Conservation (phyloP, 2,113 vertebrate species). For the Gulo gulo region DNA sequence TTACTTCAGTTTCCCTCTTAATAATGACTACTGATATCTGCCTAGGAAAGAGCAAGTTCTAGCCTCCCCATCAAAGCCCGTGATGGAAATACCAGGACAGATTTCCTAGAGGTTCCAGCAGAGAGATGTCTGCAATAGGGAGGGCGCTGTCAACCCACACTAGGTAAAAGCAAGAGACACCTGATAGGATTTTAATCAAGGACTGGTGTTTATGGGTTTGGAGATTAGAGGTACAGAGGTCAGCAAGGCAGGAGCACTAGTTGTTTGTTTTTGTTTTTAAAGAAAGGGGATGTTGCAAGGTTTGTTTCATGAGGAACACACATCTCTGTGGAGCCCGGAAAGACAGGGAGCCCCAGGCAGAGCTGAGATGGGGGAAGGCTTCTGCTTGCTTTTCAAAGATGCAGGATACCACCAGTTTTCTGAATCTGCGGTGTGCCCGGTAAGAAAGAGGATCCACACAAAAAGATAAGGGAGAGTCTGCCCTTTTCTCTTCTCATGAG, state of each 20-base stretch:
- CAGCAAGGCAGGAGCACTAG: not conserved
- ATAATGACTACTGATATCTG: not conserved
- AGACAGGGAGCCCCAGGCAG: not conserved
- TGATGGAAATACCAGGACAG: not conserved
- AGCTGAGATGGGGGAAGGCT: not conserved
- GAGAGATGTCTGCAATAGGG: not conserved
- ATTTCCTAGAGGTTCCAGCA: not conserved
- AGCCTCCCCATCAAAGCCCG: not conserved
- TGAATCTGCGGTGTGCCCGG: not conserved
- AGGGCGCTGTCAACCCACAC: not conserved
- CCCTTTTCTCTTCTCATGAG: not conserved
- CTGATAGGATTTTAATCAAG: not conserved
- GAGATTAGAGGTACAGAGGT: not conserved
- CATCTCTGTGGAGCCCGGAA: not conserved
- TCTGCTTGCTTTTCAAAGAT: not conserved
- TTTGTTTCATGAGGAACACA: not conserved
- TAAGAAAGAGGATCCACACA: not conserved
- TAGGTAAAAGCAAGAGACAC: not conserved
- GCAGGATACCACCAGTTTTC: not conserved
- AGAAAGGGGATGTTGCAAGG: not conserved
- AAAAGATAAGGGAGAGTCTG: not conserved
- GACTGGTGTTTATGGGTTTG: not conserved
- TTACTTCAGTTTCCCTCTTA: not conserved
- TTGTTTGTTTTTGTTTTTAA: constrained; percentile 18
- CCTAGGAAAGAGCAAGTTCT: not conserved